A percentile compares a stretch with the other conserved stretches of the same genome.
phyloP scores from a whole-genome alignment of 2,113 vertebrate genomes.

The Eurystomus gularis region DNA sequence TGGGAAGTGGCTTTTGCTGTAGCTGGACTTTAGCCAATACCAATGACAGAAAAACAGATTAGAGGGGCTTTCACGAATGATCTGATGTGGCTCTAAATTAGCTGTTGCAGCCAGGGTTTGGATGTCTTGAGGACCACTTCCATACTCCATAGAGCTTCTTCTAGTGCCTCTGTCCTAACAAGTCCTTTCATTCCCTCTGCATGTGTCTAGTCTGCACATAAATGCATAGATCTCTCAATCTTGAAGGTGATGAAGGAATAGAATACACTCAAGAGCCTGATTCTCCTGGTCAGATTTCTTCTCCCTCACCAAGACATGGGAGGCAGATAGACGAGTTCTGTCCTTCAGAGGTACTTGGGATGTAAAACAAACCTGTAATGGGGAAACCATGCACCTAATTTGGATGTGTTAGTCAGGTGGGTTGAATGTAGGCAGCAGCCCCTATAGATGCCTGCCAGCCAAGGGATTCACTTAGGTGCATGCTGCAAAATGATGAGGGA shows the following conservation, averaged over 20 bases:
- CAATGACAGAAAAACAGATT: neutral
- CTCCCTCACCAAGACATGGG: neutral
- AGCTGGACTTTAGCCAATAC: neutral
- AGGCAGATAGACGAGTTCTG: neutral
- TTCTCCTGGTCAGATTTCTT: neutral
- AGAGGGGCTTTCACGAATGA: neutral
- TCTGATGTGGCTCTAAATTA: neutral
- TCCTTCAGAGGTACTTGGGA: neutral
- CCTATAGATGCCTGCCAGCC: neutral
- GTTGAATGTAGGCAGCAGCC: neutral
- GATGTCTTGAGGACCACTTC: neutral
- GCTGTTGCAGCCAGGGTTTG: neutral
- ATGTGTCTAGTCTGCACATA: neutral
- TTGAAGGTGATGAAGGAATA: neutral
- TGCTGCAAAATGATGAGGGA: too few relatives aligned
- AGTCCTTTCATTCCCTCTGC: neutral
- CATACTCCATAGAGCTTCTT: neutral
- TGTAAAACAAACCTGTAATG: neutral
- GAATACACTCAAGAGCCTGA: neutral
- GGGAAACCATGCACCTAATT: neutral
- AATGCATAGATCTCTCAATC: neutral
- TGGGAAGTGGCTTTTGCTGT: neutral
- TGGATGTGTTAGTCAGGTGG: neutral
- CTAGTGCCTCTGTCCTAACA: neutral
- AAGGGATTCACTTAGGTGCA: too few relatives aligned